phyloP scores from a whole-genome alignment of 2,797 vertebrate species.

The Neoniphon sammara region DNA sequence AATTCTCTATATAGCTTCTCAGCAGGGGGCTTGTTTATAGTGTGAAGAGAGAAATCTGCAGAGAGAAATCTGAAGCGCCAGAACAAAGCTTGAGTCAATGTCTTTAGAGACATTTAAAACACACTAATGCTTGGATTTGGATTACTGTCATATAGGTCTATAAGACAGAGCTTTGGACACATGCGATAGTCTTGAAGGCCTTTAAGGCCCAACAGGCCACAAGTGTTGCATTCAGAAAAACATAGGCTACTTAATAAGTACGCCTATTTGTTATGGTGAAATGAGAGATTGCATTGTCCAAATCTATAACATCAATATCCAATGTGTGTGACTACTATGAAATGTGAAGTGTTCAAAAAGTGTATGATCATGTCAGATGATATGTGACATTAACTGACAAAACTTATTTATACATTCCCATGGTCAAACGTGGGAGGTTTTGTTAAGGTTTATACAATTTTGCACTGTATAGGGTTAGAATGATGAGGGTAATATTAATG shows the following conservation, averaged over 20 bases:
- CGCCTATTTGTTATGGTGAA: conserved; percentile 42
- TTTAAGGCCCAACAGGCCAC: conserved; percentile 15
- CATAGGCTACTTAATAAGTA: background rate
- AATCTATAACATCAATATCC: background rate
- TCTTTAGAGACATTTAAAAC: conserved; percentile 37
- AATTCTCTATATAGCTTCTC: conserved; percentile 9
- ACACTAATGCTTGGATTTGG: conserved; percentile 44
- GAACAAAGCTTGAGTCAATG: conserved; percentile 12
- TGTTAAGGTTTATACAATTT: conserved; percentile 20
- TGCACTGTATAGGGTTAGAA: conserved; percentile 22
- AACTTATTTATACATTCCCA: conserved; percentile 7
- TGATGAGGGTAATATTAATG: conserved; percentile 36
- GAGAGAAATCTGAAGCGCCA: conserved; percentile 15
- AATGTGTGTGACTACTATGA: background rate
- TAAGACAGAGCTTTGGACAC: conserved; percentile 15
- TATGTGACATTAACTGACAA: background rate
- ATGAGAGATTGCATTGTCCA: background rate
- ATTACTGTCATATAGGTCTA: conserved; percentile 22
- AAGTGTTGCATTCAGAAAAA: background rate
- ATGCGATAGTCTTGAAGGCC: background rate
- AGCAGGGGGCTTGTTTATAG: background rate
- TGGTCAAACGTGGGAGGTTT: background rate
- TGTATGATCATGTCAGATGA: conserved; percentile 16
- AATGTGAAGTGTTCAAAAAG: conserved; percentile 11
- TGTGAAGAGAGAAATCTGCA: conserved; percentile 16